phyloP scores from a whole-genome alignment of 2,797 vertebrate species.

The Brachyrhaphis roseni region DNA sequence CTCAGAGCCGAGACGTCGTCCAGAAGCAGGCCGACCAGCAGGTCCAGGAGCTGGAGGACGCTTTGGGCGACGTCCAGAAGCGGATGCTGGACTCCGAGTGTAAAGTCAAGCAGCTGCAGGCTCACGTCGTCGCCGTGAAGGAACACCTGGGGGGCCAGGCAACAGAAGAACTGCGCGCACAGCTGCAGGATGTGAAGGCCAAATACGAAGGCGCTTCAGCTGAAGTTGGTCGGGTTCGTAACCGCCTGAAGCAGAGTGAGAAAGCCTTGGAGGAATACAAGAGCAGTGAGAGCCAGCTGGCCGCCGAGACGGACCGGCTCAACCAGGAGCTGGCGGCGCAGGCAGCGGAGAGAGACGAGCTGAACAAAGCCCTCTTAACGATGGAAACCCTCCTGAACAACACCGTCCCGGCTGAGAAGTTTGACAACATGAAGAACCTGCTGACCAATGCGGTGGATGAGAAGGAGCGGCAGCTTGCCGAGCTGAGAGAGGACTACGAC shows the following conservation, averaged over 20 bases:
- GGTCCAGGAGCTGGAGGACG: slow-evolving; percentile 92
- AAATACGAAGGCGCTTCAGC: slow-evolving; percentile 94
- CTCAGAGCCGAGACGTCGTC: slow-evolving; percentile 80
- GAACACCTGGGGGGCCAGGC: slow-evolving; percentile 86
- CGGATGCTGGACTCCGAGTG: slow-evolving; percentile 97
- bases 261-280: slow-evolving; percentile 90
- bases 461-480: slow-evolving; percentile 85
- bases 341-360: slow-evolving; percentile 79
- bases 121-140: slow-evolving; percentile 93
- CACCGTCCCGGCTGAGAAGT: slow-evolving; percentile 84
- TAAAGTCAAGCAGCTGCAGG: slow-evolving; percentile 97
- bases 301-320: slow-evolving; percentile 84
- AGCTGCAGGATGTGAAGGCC: slow-evolving; percentile 88
- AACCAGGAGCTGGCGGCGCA: slow-evolving; percentile 81
- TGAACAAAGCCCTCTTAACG: slow-evolving; percentile 68
- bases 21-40: slow-evolving; percentile 91
- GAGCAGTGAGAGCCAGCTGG: slow-evolving; percentile 85
- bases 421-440: slow-evolving; percentile 91
- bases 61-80: slow-evolving; percentile 94
- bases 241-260: slow-evolving; percentile 92
- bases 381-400: slow-evolving; percentile 81
- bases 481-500: slow-evolving; percentile 85
- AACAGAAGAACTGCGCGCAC: slow-evolving; percentile 87
- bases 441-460: slow-evolving; percentile 86
- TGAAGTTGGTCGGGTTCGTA: slow-evolving; percentile 91